Conservation (phyloP, 2,888 invertebrate genomes). For the Melanostoma scalare region DNA sequence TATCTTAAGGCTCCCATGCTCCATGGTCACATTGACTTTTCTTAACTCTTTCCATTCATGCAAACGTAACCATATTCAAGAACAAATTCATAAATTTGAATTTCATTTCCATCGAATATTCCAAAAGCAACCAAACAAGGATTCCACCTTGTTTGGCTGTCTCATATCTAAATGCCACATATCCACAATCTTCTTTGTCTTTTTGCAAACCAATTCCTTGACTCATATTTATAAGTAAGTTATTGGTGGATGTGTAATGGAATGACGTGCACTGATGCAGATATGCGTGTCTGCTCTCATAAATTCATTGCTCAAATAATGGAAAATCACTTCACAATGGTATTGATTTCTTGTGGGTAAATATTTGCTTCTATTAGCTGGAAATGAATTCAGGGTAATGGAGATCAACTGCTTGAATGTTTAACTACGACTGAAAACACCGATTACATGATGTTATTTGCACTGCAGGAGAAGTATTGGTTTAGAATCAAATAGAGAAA, state of each 20-base stretch:
- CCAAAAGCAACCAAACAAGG: neutral
- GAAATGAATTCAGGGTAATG: neutral
- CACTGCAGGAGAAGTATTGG: no score
- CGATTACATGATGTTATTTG: no score
- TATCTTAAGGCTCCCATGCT: no score
- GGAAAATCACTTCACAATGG: constrained; percentile 29
- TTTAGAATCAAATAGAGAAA: no score
- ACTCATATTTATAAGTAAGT: constrained; percentile 34
- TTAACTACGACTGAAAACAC: no score
- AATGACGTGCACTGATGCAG: constrained; percentile 13
- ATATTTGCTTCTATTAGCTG: constrained; percentile 10
- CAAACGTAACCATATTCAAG: neutral
- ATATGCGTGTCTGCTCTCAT: constrained; percentile 17
- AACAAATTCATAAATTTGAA: constrained; percentile 22
- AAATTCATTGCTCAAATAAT: constrained; percentile 20
- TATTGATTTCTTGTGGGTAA: constrained; percentile 2
- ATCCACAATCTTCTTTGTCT: constrained; percentile 20
- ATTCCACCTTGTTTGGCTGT: no score
- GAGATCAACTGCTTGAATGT: constrained; percentile 16
- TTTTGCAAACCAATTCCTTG: constrained; percentile 27
- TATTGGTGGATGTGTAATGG: constrained; percentile 9
- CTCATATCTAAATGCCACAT: neutral
- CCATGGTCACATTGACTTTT: neutral
- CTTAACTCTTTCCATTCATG: neutral
- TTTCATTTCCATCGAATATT: neutral